phyloP scores from a whole-genome alignment of 2,888 invertebrate species.

The Chrysotoxum bicinctum region DNA sequence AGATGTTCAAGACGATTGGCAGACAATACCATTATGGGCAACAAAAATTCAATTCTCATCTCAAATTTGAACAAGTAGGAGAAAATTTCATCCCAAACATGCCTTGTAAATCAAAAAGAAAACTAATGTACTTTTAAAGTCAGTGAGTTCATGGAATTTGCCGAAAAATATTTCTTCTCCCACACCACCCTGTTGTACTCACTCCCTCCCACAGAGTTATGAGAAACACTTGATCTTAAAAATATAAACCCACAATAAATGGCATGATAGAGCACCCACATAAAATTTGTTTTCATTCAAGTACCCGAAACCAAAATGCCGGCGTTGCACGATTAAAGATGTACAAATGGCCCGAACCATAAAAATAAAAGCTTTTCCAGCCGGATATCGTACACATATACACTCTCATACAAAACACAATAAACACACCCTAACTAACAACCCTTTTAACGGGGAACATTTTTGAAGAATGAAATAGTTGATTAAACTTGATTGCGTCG shows the following conservation, averaged over 20 bases:
- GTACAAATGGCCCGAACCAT: constrained; percentile 13
- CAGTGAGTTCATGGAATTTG: constrained; percentile 24
- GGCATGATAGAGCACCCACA: constrained; percentile 35
- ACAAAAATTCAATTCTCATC: neutral
- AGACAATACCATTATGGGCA: neutral
- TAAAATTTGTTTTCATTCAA: constrained; percentile 24
- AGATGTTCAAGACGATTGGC: neutral
- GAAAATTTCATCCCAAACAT: neutral
- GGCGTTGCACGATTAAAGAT: constrained; percentile 66
- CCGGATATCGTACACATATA: constrained; percentile 3
- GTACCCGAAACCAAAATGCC: constrained; percentile 57
- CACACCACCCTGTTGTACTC: neutral
- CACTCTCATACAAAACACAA: neutral
- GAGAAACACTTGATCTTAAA: neutral
- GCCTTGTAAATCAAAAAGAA: neutral
- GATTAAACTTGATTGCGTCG: constrained; percentile 42
- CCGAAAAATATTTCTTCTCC: neutral
- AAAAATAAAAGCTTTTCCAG: constrained; percentile 34
- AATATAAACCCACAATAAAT: constrained; percentile 43
- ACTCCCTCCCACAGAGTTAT: neutral
- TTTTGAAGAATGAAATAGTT: constrained; percentile 43
- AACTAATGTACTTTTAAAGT: constrained; percentile 17
- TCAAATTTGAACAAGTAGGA: neutral
- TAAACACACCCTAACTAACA: neutral
- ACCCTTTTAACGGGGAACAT: neutral